phyloP scores from a whole-genome alignment of 2,113 vertebrate genomes.

The Caranx ignobilis region DNA sequence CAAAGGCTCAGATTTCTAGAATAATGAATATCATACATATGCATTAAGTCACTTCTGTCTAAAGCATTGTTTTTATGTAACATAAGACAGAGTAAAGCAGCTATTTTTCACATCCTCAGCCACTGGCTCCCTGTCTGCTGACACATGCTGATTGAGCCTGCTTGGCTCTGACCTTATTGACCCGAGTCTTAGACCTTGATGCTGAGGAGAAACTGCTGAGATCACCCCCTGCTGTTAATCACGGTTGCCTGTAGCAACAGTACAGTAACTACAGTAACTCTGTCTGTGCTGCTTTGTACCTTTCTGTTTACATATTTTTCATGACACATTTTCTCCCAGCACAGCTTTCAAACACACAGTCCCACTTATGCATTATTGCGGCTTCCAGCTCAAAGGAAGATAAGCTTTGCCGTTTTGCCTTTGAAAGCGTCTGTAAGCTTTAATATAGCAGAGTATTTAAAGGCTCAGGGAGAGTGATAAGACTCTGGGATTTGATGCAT shows the following conservation, averaged over 20 bases:
- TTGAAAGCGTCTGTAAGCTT: conserved; percentile 50
- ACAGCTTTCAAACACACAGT: conserved; percentile 23
- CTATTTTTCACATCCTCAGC: neutral
- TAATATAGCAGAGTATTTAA: conserved; percentile 48
- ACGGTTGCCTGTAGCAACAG: conserved; percentile 29
- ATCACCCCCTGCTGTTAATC: conserved; percentile 81
- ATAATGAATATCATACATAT: too few species aligned
- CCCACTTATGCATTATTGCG: conserved; percentile 23
- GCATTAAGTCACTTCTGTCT: neutral
- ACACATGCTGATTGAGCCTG: neutral
- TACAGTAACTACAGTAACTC: conserved; percentile 26
- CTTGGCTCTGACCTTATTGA: conserved; percentile 65
- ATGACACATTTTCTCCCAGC: neutral
- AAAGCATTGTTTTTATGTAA: neutral
- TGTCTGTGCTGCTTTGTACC: conserved; percentile 3
- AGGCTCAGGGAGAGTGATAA: conserved; percentile 59
- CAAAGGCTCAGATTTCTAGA: too few species aligned
- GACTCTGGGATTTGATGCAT: conserved; percentile 51
- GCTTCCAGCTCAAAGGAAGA: conserved; percentile 12
- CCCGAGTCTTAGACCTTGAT: conserved; percentile 63
- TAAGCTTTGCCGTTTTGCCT: conserved; percentile 36
- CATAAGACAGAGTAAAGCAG: neutral
- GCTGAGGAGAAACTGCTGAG: conserved; percentile 83
- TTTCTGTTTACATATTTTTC: conserved; percentile 25
- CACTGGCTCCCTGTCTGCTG: neutral